Percentiles rank a stretch among this genome's conserved stretches.
These are phyloP conservation scores for Podocnemis expansa DNA, from an alignment of 2,113 vertebrate genomes.

Conservation along the genomic window DNA sequence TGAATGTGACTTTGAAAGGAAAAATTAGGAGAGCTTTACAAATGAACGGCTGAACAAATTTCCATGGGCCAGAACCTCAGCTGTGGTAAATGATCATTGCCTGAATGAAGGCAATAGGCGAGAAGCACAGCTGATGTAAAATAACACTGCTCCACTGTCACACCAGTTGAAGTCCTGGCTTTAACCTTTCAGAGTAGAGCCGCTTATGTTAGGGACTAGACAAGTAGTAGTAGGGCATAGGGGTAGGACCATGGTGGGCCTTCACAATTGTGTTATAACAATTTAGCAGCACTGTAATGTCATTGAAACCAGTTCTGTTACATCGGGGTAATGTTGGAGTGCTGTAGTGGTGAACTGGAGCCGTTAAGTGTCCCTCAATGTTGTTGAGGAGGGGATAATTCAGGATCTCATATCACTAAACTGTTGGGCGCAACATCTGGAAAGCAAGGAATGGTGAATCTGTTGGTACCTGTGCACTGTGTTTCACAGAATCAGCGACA, in stretches of 20 bases:
- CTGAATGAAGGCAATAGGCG: accelerated
- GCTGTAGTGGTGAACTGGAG: accelerated
- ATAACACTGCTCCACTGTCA: neutral
- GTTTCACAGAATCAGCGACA: neutral
- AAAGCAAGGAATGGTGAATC: neutral
- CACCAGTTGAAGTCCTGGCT: neutral
- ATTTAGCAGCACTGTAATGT: neutral
- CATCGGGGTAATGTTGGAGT: accelerated
- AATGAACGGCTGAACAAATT: neutral
- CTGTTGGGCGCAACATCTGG: accelerated
- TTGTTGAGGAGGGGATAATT: accelerated
- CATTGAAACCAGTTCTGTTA: neutral
- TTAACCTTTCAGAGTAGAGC: neutral
- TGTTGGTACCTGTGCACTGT: neutral
- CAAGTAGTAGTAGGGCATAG: neutral
- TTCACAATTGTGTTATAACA: accelerated
- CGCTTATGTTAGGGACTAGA: neutral
- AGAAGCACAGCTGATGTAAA: neutral
- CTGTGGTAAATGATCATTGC: neutral
- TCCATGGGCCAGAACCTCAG: neutral
- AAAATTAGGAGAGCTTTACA: too few relatives aligned
- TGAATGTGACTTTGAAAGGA: too few relatives aligned
- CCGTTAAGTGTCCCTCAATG: neutral
- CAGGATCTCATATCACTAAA: neutral
- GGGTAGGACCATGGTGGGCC: neutral